Evolutionary conservation across 2,797 vertebrate genomes (phyloP).

Genomic region (Acipenser oxyrinchus): DNA sequence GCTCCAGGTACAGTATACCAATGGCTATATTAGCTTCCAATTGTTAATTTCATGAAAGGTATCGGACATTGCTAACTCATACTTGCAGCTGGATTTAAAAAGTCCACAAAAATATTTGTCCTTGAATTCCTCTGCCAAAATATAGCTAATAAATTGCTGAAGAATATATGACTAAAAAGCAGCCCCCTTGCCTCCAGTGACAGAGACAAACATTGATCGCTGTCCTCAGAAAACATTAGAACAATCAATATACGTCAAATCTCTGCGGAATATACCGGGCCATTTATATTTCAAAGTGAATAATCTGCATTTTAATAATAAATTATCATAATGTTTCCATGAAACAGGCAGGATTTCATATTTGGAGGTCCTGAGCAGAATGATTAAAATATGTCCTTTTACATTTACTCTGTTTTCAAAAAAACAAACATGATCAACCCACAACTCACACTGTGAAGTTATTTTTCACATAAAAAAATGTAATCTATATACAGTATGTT

Average conservation of each 20-base stretch:
- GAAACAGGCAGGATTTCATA: conserved; percentile 4
- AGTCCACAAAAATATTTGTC: conserved; percentile 41
- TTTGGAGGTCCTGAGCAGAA: neutral
- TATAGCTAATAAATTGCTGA: conserved; percentile 51
- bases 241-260: conserved; percentile 8
- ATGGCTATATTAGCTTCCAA: conserved; percentile 34
- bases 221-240: conserved; percentile 27
- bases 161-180: conserved; percentile 43
- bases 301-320: conserved; percentile 10
- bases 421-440: no score
- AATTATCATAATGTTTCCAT: conserved; percentile 10
- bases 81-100: conserved; percentile 33
- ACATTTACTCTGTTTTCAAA: neutral
- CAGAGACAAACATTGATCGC: conserved; percentile 56
- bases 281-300: conserved; percentile 7
- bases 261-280: neutral
- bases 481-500: no score
- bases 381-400: neutral
- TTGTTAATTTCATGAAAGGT: conserved; percentile 39
- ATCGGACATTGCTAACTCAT: conserved; percentile 49
- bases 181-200: conserved; percentile 50
- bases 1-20: neutral
- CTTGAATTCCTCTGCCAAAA: conserved; percentile 46
- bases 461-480: no score
- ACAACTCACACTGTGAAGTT: no score